These are phyloP conservation scores for Acrobasis suavella DNA, from an alignment of 2,888 invertebrate species.

Conservation along the genomic window DNA sequence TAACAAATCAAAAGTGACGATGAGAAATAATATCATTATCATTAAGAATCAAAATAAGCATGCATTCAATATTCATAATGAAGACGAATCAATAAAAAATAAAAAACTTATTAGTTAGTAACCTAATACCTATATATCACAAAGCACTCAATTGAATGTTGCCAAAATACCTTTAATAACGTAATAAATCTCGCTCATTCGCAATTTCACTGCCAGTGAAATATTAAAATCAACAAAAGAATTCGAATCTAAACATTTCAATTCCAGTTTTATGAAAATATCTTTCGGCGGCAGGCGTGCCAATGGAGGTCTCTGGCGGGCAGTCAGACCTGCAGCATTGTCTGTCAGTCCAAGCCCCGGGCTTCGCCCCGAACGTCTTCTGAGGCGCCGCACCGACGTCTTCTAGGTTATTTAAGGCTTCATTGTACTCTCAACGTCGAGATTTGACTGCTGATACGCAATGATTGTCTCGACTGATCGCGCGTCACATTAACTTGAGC, in stretches of 20 bases:
- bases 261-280: constrained; percentile 41
- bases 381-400: constrained; percentile 75
- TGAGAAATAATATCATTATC: too few species aligned
- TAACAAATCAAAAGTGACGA: too few species aligned
- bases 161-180: too few species aligned
- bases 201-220: too few species aligned
- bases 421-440: constrained; percentile 71
- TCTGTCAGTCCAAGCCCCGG: constrained; percentile 61
- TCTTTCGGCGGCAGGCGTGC: constrained; percentile 56
- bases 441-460: constrained; percentile 72
- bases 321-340: constrained; percentile 70
- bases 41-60: too few species aligned
- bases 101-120: too few species aligned
- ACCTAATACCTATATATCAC: too few species aligned
- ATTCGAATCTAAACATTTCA: constrained; percentile 43
- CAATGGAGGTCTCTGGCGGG: constrained; percentile 58
- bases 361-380: constrained; percentile 50
- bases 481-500: constrained; percentile 60
- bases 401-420: constrained; percentile 74
- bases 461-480: constrained; percentile 71
- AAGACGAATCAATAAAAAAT: too few species aligned
- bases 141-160: too few species aligned
- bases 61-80: too few species aligned
- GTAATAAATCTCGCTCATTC: too few species aligned
- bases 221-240: too few species aligned